Conservation (phyloP, 2,797 vertebrate species). For the Silurus aristotelis region DNA sequence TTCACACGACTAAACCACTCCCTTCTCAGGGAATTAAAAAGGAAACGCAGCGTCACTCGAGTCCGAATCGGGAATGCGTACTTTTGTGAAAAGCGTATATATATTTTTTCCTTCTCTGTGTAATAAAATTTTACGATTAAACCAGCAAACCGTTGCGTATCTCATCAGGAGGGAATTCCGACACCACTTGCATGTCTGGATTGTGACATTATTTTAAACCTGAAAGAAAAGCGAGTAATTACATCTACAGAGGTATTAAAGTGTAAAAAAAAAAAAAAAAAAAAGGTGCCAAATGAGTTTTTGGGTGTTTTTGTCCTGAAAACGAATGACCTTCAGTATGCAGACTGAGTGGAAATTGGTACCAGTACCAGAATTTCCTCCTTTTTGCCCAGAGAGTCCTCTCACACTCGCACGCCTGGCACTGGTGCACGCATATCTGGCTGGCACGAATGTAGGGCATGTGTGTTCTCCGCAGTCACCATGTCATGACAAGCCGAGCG, state of each 20-base stretch:
- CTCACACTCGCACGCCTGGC: background rate
- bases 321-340: background rate
- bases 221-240: too few species aligned
- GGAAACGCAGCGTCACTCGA: background rate
- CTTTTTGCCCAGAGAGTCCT: background rate
- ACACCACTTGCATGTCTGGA: background rate
- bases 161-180: background rate
- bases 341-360: background rate
- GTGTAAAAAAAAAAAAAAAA: background rate
- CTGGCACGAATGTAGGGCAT: slow-evolving; percentile 38
- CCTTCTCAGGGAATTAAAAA: background rate
- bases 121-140: background rate
- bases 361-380: background rate
- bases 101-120: background rate
- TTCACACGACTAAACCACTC: background rate
- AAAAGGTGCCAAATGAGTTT: background rate
- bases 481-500: slow-evolving; percentile 46
- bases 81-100: too few species aligned
- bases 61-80: background rate
- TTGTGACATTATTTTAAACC: background rate
- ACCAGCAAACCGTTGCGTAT: background rate
- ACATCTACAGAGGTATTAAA: too few species aligned
- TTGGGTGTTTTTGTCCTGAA: background rate
- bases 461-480: slow-evolving; percentile 22
- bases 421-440: background rate